Conservation (phyloP, 1,140 invertebrate species). For the Drosophila hydei region DNA sequence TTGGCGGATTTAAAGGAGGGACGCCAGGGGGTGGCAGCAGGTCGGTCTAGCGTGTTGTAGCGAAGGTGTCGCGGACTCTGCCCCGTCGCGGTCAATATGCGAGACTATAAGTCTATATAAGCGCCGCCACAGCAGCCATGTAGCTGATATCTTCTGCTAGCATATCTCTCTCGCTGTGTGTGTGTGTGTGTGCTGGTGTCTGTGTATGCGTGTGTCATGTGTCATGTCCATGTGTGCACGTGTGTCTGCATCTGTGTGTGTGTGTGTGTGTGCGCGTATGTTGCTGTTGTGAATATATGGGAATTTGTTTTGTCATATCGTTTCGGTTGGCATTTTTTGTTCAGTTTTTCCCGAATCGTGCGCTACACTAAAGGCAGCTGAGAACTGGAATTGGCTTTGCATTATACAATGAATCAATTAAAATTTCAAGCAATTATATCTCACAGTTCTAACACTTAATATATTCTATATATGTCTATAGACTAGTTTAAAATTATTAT, state of each 20-base stretch:
- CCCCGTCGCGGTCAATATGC: conserved; percentile 69
- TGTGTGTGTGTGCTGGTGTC: conserved; percentile 20
- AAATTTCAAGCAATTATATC: too few species aligned
- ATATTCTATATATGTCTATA: too few species aligned
- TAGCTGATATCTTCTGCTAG: conserved; percentile 57
- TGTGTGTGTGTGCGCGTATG: conserved; percentile 32
- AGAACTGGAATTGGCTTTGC: background rate
- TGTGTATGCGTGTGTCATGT: conserved; percentile 35
- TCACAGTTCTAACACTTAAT: too few species aligned
- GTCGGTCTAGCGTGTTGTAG: conserved; percentile 36
- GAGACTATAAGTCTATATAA: conserved; percentile 75
- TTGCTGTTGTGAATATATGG: conserved; percentile 66
- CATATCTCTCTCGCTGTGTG: conserved; percentile 38
- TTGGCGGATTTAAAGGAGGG: conserved; percentile 14
- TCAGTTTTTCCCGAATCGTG: conserved; percentile 13
- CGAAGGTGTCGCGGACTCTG: conserved; percentile 67
- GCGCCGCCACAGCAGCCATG: conserved; percentile 46
- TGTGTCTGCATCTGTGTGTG: background rate
- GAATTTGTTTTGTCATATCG: conserved; percentile 76
- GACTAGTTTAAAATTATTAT: too few species aligned
- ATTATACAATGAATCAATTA: too few species aligned
- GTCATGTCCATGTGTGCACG: conserved; percentile 28
- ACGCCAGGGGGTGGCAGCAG: background rate
- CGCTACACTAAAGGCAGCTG: conserved; percentile 21
- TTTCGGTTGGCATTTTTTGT: conserved; percentile 26